These are phyloP conservation scores for Graptemys geographica DNA, from an alignment of 2,797 vertebrate genomes.

Conservation along the genomic window DNA sequence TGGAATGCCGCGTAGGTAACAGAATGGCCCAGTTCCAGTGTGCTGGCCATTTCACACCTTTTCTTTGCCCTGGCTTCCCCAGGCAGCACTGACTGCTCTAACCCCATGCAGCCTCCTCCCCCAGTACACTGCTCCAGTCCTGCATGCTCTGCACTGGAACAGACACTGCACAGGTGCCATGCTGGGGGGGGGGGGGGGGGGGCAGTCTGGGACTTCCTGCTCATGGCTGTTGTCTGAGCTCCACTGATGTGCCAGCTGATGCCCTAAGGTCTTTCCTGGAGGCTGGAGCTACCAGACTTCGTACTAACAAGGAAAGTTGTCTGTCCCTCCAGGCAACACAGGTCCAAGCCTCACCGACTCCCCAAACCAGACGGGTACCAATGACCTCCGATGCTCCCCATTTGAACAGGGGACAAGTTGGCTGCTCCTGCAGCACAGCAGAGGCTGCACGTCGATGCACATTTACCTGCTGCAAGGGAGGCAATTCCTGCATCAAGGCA, in stretches of 20 bases:
- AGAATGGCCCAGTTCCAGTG: neutral
- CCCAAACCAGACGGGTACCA: neutral
- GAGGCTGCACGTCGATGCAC: neutral
- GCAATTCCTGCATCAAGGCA: neutral
- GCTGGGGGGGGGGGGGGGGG: too few relatives aligned
- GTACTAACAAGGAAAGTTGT: fast-evolving
- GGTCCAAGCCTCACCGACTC: fast-evolving
- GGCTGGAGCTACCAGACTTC: neutral
- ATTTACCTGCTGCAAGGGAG: neutral
- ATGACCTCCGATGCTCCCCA: neutral
- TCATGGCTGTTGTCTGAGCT: fast-evolving
- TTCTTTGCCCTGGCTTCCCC: too few relatives aligned
- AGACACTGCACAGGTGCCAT: too few relatives aligned
- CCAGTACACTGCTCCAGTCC: too few relatives aligned
- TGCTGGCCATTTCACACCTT: fast-evolving
- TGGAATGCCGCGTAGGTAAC: neutral
- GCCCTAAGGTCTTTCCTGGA: neutral
- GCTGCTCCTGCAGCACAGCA: neutral
- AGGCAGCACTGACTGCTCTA: too few relatives aligned
- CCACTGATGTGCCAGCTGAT: fast-evolving
- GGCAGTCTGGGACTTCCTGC: neutral
- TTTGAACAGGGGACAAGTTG: neutral
- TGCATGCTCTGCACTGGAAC: too few relatives aligned
- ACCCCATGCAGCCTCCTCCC: too few relatives aligned
- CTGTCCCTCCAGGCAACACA: neutral